phyloP scores from a whole-genome alignment of 2,888 invertebrate species.

The Acleris emargana region DNA sequence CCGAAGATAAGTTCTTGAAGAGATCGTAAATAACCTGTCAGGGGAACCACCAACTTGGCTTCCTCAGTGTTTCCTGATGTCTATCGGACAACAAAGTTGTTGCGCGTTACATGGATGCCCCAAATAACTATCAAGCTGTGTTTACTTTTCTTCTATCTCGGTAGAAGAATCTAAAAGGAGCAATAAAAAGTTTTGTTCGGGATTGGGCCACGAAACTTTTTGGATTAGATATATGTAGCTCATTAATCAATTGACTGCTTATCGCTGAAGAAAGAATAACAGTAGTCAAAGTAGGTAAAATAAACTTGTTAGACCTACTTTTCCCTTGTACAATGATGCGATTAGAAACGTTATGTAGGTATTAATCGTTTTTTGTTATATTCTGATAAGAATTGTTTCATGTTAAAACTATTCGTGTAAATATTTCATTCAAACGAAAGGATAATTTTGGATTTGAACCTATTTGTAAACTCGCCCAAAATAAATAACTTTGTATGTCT shows the following conservation, averaged over 20 bases:
- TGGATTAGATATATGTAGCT: conserved; percentile 15
- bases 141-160: conserved; percentile 24
- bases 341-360: too few species aligned
- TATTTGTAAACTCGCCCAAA: too few species aligned
- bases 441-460: too few species aligned
- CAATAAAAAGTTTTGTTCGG: conserved; percentile 26
- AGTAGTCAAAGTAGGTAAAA: neutral
- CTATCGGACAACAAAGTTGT: conserved; percentile 30
- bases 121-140: conserved; percentile 34
- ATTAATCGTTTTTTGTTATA: too few species aligned
- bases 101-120: conserved; percentile 24
- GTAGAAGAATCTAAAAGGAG: conserved; percentile 18
- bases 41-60: conserved; percentile 31
- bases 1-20: conserved; percentile 34
- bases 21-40: conserved; percentile 42
- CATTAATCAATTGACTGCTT: conserved; percentile 22
- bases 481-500: too few species aligned
- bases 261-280: conserved; percentile 1
- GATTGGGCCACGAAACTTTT: conserved; percentile 25
- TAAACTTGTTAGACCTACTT: too few species aligned
- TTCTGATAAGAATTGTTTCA: too few species aligned
- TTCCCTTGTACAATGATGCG: too few species aligned
- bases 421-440: too few species aligned
- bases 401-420: too few species aligned
- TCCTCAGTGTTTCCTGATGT: conserved; percentile 27